A percentile compares a stretch with the other conserved stretches of the same genome.
phyloP scores from a whole-genome alignment of 2,797 vertebrate genomes.

The Heterohyrax brucei region DNA sequence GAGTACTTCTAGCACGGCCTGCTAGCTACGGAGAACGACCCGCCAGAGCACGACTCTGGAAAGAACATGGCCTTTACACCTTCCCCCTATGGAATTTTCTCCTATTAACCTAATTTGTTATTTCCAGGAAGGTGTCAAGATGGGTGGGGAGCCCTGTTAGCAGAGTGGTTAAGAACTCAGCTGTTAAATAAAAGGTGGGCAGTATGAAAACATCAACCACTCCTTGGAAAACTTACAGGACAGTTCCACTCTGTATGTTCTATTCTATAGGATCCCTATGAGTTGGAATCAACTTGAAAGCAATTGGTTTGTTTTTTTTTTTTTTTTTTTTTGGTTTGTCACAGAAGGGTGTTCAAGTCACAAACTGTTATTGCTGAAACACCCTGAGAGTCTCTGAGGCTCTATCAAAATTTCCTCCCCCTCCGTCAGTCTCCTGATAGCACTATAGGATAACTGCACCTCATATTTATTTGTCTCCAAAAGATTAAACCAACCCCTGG shows the following conservation, averaged over 20 bases:
- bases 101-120: neutral
- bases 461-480: constrained; percentile 90
- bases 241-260: too few species aligned
- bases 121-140: constrained; percentile 25
- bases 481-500: constrained; percentile 91
- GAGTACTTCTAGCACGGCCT: neutral
- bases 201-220: too few species aligned
- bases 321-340: neutral
- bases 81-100: neutral
- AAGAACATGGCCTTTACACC: neutral
- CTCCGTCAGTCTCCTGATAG: constrained; percentile 85
- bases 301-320: too few species aligned
- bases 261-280: too few species aligned
- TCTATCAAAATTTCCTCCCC: constrained; percentile 89
- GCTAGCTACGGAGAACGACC: neutral
- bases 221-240: too few species aligned
- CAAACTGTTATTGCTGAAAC: constrained; percentile 8
- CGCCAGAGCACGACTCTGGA: neutral
- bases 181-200: too few species aligned
- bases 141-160: too few species aligned
- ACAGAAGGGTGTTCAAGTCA: neutral
- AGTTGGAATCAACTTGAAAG: too few species aligned
- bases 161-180: too few species aligned
- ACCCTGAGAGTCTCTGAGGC: constrained; percentile 47
- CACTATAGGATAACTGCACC: constrained; percentile 86